Evolutionary conservation across 1,140 invertebrate genomes (phyloP), one percentile per base, ranked within the genome.

Genomic region (Drosophila auraria): DNA sequence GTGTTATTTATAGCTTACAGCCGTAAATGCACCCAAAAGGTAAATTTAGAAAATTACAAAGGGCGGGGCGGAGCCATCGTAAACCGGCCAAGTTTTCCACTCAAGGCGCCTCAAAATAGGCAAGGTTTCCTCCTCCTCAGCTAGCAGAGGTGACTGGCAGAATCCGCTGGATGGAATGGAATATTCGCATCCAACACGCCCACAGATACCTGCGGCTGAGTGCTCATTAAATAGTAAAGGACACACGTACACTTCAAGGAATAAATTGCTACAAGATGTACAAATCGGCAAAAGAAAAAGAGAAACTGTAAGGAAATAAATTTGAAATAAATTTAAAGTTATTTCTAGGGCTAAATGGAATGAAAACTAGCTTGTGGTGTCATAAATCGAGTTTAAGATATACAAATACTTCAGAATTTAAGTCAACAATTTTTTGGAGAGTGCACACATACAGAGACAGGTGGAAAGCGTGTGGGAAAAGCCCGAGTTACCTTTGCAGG

Each of bases 211-310:
- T 77, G 79, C 66, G 79, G 71, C 65, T 80, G 75, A 83, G 81
- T 83, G 82, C 74, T 86, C 79, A 87, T 82, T 82, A 79, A 87
- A 87, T 86, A 86, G 83, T 86, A 82, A 84, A 78, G 53, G 49
- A 56, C 38, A 70, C 47, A 68, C 33, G 17, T 42, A 23, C 49
- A 64, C 49, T 25, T n/a, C 0, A 40, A n/a, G 14, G 20, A 56
- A 56, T 30, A 56, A 56, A 15, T 20, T 3, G 0, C 1, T 8
- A 0, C 2, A 27, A 8, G 2, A 17, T 17, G 12, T 5, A n/a
- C 2, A 7, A 5, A 15, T 42, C 5, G 6, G 40, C 1, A 42
- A 15, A 40, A 6, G 38, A 6, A 40, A 5, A 12, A 53, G 1
- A 33, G 12, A 5, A 54, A 20, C 7, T 8, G 2, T 11, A 33